Evolutionary conservation across 1,140 invertebrate genomes (phyloP).

Genomic region (Babylonia areolata): DNA sequence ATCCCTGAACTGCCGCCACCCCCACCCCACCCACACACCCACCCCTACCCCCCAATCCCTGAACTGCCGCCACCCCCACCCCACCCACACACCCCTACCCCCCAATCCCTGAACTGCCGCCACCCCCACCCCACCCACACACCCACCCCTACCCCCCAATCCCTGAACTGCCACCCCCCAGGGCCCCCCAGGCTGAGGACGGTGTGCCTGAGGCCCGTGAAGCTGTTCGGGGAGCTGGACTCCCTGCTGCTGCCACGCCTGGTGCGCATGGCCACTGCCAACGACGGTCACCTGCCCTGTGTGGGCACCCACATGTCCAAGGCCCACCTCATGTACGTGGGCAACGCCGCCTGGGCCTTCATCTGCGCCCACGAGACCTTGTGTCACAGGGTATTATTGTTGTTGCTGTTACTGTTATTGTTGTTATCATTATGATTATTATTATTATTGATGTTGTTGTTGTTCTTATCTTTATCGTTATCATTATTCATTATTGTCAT

Average conservation of each 20-base stretch:
- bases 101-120: no score
- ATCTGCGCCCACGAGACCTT: background rate
- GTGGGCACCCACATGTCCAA: background rate
- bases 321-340: background rate
- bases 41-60: no score
- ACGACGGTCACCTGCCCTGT: background rate
- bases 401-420: no score
- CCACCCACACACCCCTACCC: no score
- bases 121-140: background rate
- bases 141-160: background rate
- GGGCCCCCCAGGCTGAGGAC: background rate
- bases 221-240: conserved; percentile 17
- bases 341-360: conserved; percentile 21
- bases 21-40: no score
- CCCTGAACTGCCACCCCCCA: background rate
- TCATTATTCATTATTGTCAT: no score
- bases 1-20: no score
- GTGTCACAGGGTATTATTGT: background rate
- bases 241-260: background rate
- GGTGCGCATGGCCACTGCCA: background rate
- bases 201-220: background rate
- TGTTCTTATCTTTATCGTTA: no score
- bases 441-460: no score
- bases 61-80: no score
- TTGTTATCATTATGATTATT: no score